phyloP scores from a whole-genome alignment of 2,113 vertebrate species.

The Lanius ludovicianus region DNA sequence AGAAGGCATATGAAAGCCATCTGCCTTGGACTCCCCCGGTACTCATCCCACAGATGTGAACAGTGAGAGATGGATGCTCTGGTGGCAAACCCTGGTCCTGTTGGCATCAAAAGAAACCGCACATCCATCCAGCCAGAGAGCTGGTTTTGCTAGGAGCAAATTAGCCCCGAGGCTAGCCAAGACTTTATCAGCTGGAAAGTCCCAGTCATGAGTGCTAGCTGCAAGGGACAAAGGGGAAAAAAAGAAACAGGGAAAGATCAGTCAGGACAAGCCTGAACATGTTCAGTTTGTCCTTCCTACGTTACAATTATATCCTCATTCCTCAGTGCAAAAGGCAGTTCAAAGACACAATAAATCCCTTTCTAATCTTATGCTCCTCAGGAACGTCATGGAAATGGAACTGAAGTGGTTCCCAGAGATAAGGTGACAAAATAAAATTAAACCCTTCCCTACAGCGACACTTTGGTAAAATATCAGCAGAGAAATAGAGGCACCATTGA shows the following conservation, averaged over 20 bases:
- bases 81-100: not conserved
- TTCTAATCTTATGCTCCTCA: not conserved
- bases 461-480: not conserved
- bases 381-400: conserved; percentile 18
- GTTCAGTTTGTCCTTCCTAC: conserved; percentile 28
- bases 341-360: conserved; percentile 58
- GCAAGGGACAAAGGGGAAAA: not conserved
- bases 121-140: not conserved
- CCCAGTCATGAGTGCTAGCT: not conserved
- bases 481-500: not conserved
- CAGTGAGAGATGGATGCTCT: not conserved
- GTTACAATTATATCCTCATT: conserved; percentile 56
- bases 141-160: not conserved
- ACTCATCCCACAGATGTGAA: not conserved
- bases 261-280: conserved; percentile 52
- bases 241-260: not conserved
- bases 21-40: not conserved
- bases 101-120: not conserved
- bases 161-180: not conserved
- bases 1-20: not conserved
- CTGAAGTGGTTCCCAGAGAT: conserved; percentile 48
- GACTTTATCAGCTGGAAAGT: conserved; percentile 16
- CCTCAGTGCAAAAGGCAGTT: conserved; percentile 47
- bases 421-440: conserved; percentile 41
- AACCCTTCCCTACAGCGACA: not conserved